A percentile compares a stretch with the other conserved stretches of the same genome.
Evolutionary conservation across 2,113 vertebrate species (phyloP).

Genomic region (Oncorhynchus tshawytscha): DNA sequence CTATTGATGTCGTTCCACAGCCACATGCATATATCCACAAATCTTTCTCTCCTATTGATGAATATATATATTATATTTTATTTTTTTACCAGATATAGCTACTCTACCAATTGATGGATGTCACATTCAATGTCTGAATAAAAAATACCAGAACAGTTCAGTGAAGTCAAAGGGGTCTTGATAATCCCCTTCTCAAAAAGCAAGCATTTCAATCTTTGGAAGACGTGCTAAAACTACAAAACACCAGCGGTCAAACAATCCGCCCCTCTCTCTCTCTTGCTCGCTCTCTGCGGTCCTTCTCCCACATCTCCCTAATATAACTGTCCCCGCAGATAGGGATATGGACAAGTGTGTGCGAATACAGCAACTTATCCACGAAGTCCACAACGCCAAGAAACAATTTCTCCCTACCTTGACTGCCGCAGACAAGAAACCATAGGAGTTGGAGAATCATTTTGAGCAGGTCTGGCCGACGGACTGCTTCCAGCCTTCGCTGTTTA

Average conservation of each 20-base stretch:
- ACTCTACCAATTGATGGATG: background rate
- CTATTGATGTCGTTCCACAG: background rate
- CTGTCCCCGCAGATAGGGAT: conserved; percentile 36
- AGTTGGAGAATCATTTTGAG: conserved; percentile 69
- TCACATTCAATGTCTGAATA: background rate
- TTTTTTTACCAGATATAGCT: background rate
- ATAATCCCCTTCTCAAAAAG: conserved; percentile 55
- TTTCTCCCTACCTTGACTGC: conserved; percentile 68
- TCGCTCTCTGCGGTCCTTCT: background rate
- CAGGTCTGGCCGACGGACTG: conserved; percentile 52
- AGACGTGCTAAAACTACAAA: conserved; percentile 80
- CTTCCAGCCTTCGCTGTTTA: conserved; percentile 51
- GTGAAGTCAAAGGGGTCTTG: conserved; percentile 19
- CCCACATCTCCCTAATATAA: conserved; percentile 2
- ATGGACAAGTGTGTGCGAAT: conserved; percentile 13
- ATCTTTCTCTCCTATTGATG: background rate
- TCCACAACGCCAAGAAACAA: conserved; percentile 30
- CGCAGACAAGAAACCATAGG: conserved; percentile 74
- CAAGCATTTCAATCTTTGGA: conserved; percentile 52
- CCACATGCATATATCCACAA: background rate
- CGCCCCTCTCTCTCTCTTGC: conserved; percentile 44
- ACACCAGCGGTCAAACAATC: conserved; percentile 68
- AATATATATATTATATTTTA: background rate
- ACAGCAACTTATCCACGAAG: conserved; percentile 66
- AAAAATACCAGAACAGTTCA: background rate